These are phyloP conservation scores for Cheirogaleus medius DNA, from an alignment of 2,113 vertebrate genomes.

Conservation along the genomic window DNA sequence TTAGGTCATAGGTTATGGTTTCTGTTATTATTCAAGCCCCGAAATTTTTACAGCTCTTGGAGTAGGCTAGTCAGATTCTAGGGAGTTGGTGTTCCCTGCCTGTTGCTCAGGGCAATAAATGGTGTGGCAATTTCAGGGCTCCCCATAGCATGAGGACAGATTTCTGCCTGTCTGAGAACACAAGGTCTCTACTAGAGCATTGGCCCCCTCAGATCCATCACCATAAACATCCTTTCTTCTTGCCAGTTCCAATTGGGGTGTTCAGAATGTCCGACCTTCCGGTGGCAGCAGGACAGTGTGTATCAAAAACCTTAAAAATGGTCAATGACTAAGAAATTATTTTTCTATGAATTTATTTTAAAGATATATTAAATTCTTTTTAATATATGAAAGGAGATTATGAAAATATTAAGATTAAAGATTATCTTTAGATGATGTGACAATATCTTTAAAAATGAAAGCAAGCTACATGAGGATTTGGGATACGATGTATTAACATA, in stretches of 20 bases:
- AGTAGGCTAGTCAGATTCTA: background rate
- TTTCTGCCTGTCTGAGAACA: background rate
- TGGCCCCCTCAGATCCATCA: background rate
- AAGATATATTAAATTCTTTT: background rate
- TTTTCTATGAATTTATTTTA: slow-evolving; percentile 1
- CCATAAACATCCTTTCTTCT: background rate
- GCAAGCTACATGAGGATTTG: background rate
- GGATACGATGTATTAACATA: background rate
- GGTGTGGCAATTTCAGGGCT: background rate
- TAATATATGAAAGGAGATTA: too few species aligned
- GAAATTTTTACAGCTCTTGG: background rate
- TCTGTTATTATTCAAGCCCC: background rate
- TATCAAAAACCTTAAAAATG: background rate
- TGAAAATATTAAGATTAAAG: background rate
- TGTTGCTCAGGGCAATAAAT: background rate
- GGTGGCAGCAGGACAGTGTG: background rate
- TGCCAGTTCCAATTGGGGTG: too few species aligned
- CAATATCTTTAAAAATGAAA: slow-evolving; percentile 13
- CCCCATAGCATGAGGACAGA: background rate
- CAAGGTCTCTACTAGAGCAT: background rate
- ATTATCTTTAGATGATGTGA: background rate
- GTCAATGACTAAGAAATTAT: background rate
- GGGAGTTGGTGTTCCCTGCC: background rate
- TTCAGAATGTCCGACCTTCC: background rate
- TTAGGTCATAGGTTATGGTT: background rate